Evolutionary conservation across 1,140 invertebrate species (phyloP).

Genomic region (Drosophila takahashii): DNA sequence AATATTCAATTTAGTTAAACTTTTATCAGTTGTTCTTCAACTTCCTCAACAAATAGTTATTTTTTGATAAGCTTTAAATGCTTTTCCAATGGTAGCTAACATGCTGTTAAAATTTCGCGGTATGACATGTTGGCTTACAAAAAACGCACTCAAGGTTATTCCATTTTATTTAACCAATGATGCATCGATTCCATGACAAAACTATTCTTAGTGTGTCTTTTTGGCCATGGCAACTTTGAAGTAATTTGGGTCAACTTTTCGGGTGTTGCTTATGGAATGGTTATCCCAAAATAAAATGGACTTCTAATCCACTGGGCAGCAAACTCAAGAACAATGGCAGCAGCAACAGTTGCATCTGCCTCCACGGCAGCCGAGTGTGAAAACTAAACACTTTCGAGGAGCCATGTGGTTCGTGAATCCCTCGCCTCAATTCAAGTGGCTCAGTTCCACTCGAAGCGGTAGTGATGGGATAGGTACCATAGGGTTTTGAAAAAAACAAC

Average conservation of each 20-base stretch:
- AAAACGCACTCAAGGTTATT: conserved; percentile 1
- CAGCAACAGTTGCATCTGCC: conserved; percentile 56
- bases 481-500: neutral
- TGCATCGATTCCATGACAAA: conserved; percentile 16
- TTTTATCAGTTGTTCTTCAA: neutral
- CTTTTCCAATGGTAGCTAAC: neutral
- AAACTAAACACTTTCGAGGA: conserved; percentile 43
- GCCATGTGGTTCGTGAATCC: conserved; percentile 43
- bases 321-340: conserved; percentile 17
- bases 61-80: neutral
- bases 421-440: conserved; percentile 28
- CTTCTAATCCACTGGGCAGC: conserved; percentile 26
- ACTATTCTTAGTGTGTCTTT: conserved; percentile 10
- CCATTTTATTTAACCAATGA: conserved; percentile 5
- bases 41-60: neutral
- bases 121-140: neutral
- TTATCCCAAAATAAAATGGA: neutral
- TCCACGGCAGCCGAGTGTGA: conserved; percentile 35
- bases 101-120: neutral
- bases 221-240: conserved; percentile 17
- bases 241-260: conserved; percentile 16
- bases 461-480: neutral
- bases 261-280: conserved; percentile 3
- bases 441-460: neutral
- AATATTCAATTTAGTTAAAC: neutral